Conservation (phyloP, 2,797 vertebrate genomes). For the Hippocampus kuda region DNA sequence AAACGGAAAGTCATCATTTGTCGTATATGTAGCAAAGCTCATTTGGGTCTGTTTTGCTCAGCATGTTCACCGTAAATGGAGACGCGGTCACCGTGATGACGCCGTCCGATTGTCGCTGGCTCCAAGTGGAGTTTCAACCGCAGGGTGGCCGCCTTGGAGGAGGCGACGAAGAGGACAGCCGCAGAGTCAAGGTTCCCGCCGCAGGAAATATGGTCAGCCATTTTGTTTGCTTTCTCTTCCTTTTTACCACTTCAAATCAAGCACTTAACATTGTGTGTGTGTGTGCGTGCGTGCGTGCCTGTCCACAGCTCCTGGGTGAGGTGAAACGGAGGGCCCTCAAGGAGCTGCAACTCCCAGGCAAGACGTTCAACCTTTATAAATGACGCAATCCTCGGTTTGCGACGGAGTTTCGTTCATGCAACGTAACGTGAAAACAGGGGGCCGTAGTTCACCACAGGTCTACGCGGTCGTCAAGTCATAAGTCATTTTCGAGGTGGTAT, state of each 20-base stretch:
- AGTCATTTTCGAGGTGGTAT: too few relatives aligned
- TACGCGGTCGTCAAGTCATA: too few relatives aligned
- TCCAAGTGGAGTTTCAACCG: conserved; percentile 76
- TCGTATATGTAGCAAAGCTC: neutral
- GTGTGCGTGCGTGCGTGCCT: conserved; percentile 6
- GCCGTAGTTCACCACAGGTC: too few relatives aligned
- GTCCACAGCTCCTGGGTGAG: conserved; percentile 75
- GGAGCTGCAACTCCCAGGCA: conserved; percentile 67
- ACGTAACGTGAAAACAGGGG: too few relatives aligned
- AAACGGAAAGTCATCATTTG: neutral
- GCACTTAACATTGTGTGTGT: conserved; percentile 4
- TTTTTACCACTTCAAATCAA: neutral
- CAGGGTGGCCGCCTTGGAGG: conserved; percentile 3
- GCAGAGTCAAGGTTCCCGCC: conserved; percentile 71
- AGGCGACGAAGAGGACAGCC: conserved; percentile 51
- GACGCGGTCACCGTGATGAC: conserved; percentile 71
- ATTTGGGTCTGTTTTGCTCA: conserved; percentile 38
- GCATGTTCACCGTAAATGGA: conserved; percentile 67
- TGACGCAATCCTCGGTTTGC: neutral
- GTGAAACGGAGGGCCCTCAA: conserved; percentile 80
- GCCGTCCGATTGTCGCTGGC: conserved; percentile 76
- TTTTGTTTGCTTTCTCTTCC: neutral
- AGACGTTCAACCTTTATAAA: neutral
- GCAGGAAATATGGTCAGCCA: conserved; percentile 73
- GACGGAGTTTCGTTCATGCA: neutral